These are phyloP conservation scores for Notarius quadriscutis DNA, from an alignment of 2,113 vertebrate genomes.

Conservation along the genomic window DNA sequence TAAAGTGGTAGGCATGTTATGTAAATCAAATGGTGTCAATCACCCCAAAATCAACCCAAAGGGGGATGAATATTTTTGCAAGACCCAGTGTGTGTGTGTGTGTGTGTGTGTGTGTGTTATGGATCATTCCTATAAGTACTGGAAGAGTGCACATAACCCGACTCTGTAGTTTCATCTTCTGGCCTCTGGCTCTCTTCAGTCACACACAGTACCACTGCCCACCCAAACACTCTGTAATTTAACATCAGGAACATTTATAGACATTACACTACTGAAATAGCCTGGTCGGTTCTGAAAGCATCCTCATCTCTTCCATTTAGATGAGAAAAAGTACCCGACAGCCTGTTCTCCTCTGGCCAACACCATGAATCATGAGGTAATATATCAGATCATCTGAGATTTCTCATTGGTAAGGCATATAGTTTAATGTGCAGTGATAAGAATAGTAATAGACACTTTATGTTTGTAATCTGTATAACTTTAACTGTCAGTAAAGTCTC, in stretches of 20 bases:
- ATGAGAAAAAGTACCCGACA: background rate
- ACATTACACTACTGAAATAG: background rate
- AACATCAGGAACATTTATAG: constrained; percentile 17
- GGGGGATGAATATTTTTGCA: too few relatives aligned
- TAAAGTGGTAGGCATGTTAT: too few relatives aligned
- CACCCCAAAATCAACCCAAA: too few relatives aligned
- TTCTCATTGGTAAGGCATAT: background rate
- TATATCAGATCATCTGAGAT: background rate
- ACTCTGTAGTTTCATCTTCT: constrained; percentile 6
- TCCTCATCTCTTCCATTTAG: background rate
- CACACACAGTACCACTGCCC: background rate
- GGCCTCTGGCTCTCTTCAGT: background rate
- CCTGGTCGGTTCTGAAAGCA: background rate
- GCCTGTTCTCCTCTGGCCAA: background rate
- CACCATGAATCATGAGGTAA: background rate
- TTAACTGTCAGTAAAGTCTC: background rate
- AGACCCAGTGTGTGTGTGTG: too few relatives aligned
- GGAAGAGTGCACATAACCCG: constrained; percentile 2
- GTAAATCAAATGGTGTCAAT: too few relatives aligned
- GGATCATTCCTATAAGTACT: constrained; percentile 2
- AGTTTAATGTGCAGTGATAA: background rate
- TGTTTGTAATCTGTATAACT: background rate
- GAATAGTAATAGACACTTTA: background rate
- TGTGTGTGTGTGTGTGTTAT: background rate
- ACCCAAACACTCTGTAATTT: background rate